Conservation (phyloP, 2,888 invertebrate species). For the Hesperia comma region DNA sequence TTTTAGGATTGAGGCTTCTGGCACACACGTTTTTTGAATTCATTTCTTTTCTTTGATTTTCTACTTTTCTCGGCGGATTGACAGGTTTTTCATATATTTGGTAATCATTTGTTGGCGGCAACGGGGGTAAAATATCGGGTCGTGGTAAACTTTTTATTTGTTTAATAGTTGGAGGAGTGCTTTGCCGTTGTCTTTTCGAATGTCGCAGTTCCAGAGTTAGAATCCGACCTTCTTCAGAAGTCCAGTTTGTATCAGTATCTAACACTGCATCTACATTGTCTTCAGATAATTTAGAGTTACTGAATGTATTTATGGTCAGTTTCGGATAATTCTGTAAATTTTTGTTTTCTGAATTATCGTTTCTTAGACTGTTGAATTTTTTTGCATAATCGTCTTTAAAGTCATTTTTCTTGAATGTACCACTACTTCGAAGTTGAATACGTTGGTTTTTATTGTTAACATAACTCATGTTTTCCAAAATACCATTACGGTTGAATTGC, state of each 20-base stretch:
- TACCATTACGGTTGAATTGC: conserved; percentile 67
- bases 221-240: conserved; percentile 84
- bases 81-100: conserved; percentile 85
- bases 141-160: conserved; percentile 79
- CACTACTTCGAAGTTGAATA: conserved; percentile 87
- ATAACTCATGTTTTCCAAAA: conserved; percentile 61
- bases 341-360: conserved; percentile 88
- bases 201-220: conserved; percentile 89
- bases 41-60: conserved; percentile 59
- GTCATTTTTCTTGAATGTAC: conserved; percentile 86
- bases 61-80: conserved; percentile 80
- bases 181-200: conserved; percentile 88
- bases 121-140: conserved; percentile 88
- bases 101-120: conserved; percentile 79
- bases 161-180: conserved; percentile 78
- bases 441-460: conserved; percentile 66
- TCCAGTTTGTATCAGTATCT: conserved; percentile 69
- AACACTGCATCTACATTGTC: conserved; percentile 60
- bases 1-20: conserved; percentile 85
- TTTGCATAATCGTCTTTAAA: conserved; percentile 63
- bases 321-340: conserved; percentile 73
- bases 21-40: conserved; percentile 87
- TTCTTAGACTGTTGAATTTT: conserved; percentile 87
- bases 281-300: conserved; percentile 61
- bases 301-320: conserved; percentile 58